These are phyloP conservation scores for Nothocercus julius DNA, from an alignment of 2,113 vertebrate species.

Conservation along the genomic window DNA sequence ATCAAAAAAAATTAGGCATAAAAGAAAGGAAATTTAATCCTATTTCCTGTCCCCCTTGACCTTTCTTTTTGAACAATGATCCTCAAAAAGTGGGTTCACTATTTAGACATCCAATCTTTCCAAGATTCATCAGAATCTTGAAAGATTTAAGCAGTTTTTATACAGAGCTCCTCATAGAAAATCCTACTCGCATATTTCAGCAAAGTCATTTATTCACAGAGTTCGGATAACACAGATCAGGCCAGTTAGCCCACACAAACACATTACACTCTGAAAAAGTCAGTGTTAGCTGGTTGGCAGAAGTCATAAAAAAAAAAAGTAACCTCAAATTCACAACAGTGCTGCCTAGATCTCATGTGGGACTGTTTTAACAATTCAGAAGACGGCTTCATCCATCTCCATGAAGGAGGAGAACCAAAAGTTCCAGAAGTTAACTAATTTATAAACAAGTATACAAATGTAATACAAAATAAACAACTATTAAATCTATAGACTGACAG, in stretches of 20 bases:
- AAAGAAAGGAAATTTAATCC: background rate
- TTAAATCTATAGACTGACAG: background rate
- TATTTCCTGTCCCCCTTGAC: background rate
- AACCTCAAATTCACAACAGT: background rate
- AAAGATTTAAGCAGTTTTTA: background rate
- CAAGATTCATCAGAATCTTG: background rate
- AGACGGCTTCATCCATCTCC: background rate
- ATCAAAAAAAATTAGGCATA: background rate
- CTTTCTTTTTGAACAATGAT: background rate
- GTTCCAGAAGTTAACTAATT: background rate
- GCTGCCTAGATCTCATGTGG: background rate
- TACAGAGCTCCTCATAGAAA: background rate
- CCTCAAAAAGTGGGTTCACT: background rate
- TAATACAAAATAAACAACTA: background rate
- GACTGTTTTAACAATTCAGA: background rate
- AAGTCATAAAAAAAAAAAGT: background rate
- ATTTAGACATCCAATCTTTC: background rate
- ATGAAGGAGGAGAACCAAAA: background rate
- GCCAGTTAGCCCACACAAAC: background rate
- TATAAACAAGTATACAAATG: background rate
- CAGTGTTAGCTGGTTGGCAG: background rate
- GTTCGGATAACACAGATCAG: background rate
- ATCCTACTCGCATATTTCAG: background rate
- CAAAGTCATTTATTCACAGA: background rate
- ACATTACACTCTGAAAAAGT: background rate